phyloP scores from a whole-genome alignment of 2,888 invertebrate species.

The Diabrotica balteata region DNA sequence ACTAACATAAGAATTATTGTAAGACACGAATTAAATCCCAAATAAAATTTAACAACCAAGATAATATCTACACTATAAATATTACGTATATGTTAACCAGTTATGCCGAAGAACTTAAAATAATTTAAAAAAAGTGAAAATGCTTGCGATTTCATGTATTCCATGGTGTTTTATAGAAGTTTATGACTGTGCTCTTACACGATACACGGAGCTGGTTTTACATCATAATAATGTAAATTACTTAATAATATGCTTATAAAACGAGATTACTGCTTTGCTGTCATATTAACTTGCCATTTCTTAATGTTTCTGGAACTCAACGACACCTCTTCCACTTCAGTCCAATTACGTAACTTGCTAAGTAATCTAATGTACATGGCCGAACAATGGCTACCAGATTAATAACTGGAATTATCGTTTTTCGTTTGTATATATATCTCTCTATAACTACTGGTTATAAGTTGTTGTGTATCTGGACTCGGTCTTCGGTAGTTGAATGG shows the following conservation, averaged over 20 bases:
- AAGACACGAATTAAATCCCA: too few species aligned
- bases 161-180: not conserved
- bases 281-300: constrained; percentile 38
- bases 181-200: constrained; percentile 2
- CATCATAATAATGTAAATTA: constrained; percentile 39
- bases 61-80: too few species aligned
- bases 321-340: constrained; percentile 1
- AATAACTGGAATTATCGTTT: constrained; percentile 4
- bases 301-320: constrained; percentile 17
- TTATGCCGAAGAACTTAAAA: too few species aligned
- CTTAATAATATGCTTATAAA: constrained; percentile 40
- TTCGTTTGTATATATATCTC: not conserved
- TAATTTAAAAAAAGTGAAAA: too few species aligned
- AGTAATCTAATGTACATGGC: constrained; percentile 22
- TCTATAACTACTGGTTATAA: too few species aligned
- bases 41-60: too few species aligned
- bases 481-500: too few species aligned
- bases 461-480: too few species aligned
- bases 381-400: constrained; percentile 2
- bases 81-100: too few species aligned
- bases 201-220: constrained; percentile 30
- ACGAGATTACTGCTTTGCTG: constrained; percentile 34
- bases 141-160: not conserved
- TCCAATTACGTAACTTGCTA: constrained; percentile 17
- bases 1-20: too few species aligned